Evolutionary conservation across 2,888 invertebrate species (phyloP).

Genomic region (Polietes domitor): DNA sequence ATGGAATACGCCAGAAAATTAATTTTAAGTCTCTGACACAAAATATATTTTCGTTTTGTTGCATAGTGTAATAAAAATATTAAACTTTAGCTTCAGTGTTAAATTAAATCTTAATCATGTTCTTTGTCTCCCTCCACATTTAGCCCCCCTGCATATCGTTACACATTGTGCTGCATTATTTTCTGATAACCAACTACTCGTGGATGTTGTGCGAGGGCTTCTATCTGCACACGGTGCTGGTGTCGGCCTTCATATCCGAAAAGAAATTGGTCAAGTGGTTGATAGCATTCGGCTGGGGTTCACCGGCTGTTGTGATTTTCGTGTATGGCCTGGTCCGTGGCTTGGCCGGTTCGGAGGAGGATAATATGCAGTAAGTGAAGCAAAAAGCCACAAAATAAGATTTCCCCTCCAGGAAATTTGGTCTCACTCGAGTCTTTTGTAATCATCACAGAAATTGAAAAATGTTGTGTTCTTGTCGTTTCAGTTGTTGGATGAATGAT

Average conservation of each 20-base stretch:
- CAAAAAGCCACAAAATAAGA: background rate
- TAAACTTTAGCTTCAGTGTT: background rate
- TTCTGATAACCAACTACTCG: conserved; percentile 94
- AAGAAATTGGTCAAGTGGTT: conserved; percentile 91
- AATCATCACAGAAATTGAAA: too few relatives aligned
- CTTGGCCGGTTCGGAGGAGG: conserved; percentile 81
- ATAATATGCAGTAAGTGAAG: conserved; percentile 84
- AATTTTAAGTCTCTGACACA: too few relatives aligned
- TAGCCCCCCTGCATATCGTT: conserved; percentile 90
- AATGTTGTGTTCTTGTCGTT: background rate
- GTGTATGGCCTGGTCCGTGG: conserved; percentile 87
- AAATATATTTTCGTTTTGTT: too few relatives aligned
- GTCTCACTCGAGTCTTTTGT: too few relatives aligned
- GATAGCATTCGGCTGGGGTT: conserved; percentile 92
- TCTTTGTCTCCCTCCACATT: background rate
- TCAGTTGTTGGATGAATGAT: conserved; percentile 89
- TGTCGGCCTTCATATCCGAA: conserved; percentile 94
- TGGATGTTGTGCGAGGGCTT: conserved; percentile 99
- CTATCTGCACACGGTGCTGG: conserved; percentile 95
- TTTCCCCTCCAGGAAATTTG: too few relatives aligned
- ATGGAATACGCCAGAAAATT: too few relatives aligned
- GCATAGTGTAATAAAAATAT: background rate
- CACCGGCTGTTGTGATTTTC: conserved; percentile 86
- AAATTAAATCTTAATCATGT: conserved; percentile 4
- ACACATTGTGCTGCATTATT: conserved; percentile 92